phyloP scores from a whole-genome alignment of 2,113 vertebrate genomes.

The Pygathrix nemaeus region DNA sequence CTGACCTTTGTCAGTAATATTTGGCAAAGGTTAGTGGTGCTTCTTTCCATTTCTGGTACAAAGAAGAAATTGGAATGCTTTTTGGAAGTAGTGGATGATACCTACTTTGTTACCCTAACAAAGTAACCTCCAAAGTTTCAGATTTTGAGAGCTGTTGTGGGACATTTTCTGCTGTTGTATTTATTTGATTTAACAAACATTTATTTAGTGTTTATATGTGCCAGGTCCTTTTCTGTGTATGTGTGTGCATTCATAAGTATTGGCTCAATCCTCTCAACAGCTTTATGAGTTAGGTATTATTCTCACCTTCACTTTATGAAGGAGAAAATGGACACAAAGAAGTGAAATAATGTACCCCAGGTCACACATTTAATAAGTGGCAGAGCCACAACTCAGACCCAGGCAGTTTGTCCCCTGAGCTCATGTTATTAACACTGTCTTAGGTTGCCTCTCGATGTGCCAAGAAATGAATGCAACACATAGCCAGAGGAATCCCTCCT shows the following conservation, averaged over 20 bases:
- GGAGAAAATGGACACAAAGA: background rate
- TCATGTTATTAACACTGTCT: background rate
- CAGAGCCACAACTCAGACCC: background rate
- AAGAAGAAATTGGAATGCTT: background rate
- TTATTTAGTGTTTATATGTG: background rate
- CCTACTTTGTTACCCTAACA: background rate
- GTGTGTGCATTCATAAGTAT: background rate
- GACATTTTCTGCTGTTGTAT: background rate
- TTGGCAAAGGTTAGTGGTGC: constrained; percentile 36
- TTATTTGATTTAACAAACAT: constrained; percentile 16
- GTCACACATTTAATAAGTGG: background rate
- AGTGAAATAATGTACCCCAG: background rate
- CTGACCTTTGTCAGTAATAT: constrained; percentile 37
- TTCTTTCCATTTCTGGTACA: constrained; percentile 35
- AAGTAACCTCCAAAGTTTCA: background rate
- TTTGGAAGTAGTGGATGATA: background rate
- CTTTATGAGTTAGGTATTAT: background rate
- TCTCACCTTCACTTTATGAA: background rate
- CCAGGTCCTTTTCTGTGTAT: background rate
- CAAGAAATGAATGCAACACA: background rate
- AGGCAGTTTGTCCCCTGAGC: background rate
- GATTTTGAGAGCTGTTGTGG: background rate
- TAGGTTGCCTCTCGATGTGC: background rate
- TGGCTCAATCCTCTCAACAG: background rate
- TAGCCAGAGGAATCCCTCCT: background rate